phyloP scores from a whole-genome alignment of 2,888 invertebrate genomes.

The Pogonocherus hispidulus region DNA sequence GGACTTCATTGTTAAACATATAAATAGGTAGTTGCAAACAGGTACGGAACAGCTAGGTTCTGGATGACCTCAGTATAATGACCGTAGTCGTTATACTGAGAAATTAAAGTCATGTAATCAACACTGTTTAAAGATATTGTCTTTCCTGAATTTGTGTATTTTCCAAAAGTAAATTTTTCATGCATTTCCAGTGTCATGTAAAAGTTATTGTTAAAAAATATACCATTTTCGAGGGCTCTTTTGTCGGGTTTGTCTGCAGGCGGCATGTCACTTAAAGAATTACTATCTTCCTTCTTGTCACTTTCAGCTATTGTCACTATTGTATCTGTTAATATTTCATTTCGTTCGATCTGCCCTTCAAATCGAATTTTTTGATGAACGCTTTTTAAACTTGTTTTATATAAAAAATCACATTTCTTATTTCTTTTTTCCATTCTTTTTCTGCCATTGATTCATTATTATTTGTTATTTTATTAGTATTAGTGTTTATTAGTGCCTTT shows the following conservation, averaged over 20 bases:
- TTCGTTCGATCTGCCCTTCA: neutral
- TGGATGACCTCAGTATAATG: no score
- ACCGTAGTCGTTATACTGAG: neutral
- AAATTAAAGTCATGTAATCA: neutral
- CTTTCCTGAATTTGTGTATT: neutral
- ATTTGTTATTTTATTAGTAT: neutral
- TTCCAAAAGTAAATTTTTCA: neutral
- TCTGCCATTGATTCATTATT: neutral
- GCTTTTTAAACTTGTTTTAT: neutral
- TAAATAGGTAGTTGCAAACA: no score
- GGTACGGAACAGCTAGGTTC: no score
- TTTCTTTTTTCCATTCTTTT: neutral
- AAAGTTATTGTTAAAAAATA: neutral
- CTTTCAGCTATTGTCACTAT: neutral
- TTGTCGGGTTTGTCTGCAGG: neutral
- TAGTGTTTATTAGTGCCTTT: no score
- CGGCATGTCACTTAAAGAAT: neutral
- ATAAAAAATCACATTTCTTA: neutral
- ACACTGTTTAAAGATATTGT: neutral
- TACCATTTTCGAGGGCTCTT: constrained; percentile 1
- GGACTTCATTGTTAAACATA: no score
- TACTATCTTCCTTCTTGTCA: neutral
- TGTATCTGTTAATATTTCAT: neutral
- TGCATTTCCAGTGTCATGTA: neutral
- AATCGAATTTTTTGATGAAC: neutral